These are phyloP conservation scores for Rhopalosiphum nymphaeae DNA, from an alignment of 2,888 invertebrate species.

Conservation along the genomic window DNA sequence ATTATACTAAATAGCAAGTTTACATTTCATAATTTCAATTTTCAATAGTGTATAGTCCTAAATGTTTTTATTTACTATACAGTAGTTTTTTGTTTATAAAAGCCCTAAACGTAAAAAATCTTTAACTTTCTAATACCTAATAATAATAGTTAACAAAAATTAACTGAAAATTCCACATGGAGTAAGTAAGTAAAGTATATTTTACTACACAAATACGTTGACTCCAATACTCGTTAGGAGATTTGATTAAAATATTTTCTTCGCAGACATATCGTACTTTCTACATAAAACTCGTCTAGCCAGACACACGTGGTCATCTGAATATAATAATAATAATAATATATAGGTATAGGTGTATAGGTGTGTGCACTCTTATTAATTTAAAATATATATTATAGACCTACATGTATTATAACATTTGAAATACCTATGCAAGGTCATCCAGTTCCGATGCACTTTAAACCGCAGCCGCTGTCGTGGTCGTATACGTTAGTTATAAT, in stretches of 20 bases:
- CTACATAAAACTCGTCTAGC: neutral
- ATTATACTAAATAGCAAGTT: neutral
- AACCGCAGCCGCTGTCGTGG: neutral
- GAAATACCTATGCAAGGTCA: constrained; percentile 23
- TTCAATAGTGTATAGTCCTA: neutral
- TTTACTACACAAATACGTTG: neutral
- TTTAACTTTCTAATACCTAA: neutral
- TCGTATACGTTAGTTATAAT: neutral
- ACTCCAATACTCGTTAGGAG: neutral
- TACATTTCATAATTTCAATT: neutral
- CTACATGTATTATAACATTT: neutral
- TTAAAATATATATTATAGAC: neutral
- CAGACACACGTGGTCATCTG: neutral
- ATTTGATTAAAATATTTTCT: neutral
- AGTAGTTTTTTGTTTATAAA: neutral
- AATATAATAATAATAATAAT: neutral
- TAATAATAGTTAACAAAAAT: neutral
- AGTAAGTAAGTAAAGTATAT: neutral
- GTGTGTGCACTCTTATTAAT: constrained; percentile 5
- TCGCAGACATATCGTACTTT: neutral
- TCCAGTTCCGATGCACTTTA: constrained; percentile 30
- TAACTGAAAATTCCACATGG: neutral
- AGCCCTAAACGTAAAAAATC: neutral
- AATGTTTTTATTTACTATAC: neutral
- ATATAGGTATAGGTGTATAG: neutral